Evolutionary conservation across 2,888 invertebrate genomes (phyloP).

Genomic region (Carpatolechia fugitivella): DNA sequence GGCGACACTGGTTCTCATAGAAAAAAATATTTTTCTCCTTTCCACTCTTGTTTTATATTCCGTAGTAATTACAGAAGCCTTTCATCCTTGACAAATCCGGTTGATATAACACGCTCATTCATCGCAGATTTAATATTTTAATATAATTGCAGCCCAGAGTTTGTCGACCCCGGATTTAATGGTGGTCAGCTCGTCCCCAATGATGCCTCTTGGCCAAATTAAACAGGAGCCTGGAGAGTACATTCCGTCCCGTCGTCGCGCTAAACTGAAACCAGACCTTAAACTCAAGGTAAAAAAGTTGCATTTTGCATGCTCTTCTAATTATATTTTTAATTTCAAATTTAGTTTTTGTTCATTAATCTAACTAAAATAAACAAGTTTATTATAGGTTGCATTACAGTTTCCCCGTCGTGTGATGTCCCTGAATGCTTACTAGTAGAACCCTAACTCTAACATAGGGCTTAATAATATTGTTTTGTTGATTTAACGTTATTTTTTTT

Average conservation of each 20-base stretch:
- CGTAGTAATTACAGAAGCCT: too few species aligned
- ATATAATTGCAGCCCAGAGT: slow-evolving; percentile 28
- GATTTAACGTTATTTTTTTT: slow-evolving; percentile 23
- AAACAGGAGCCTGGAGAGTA: slow-evolving; percentile 76
- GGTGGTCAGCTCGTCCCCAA: slow-evolving; percentile 43
- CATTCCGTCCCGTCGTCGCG: slow-evolving; percentile 86
- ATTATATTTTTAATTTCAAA: neutral
- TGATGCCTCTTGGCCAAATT: slow-evolving; percentile 66
- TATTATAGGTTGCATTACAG: slow-evolving; percentile 13
- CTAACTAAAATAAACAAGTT: neutral
- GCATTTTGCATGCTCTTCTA: neutral
- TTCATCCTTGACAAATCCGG: neutral
- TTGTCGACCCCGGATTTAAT: slow-evolving; percentile 48
- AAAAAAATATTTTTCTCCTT: too few species aligned
- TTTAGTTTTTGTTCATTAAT: neutral
- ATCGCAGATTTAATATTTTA: neutral
- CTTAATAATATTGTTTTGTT: slow-evolving; percentile 16
- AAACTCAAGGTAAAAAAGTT: slow-evolving; percentile 81
- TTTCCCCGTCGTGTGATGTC: slow-evolving; percentile 6
- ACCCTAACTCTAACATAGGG: slow-evolving; percentile 12
- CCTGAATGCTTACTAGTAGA: slow-evolving; percentile 8
- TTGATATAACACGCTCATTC: neutral
- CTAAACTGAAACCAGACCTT: slow-evolving; percentile 92
- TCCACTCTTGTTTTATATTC: too few species aligned
- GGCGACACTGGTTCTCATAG: too few species aligned